Base-by-base conservation (phyloP, 1,140 invertebrate genomes). In the Cotesia glomerata region DNA sequence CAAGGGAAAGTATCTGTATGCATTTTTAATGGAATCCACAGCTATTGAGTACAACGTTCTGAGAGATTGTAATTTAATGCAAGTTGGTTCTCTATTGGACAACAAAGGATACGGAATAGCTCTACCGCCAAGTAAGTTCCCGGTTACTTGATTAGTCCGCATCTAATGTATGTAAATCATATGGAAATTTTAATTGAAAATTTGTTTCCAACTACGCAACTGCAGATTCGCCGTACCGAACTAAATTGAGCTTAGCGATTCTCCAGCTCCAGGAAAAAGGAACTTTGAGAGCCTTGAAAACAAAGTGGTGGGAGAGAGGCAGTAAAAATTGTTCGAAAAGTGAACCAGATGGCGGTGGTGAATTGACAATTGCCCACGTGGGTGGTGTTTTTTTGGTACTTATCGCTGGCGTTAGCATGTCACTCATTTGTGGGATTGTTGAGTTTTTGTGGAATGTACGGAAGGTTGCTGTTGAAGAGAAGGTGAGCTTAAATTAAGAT, bases 311-410 rank as follows among this genome's bases (percentile, higher is more conserved):
- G 95, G 89, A 89, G 18, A 79, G 86, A 5, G 85, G 82, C 3
- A 82, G 88, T 39, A 68, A 68, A n/a, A 54, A 74, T 5, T 85
- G 82, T 64, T 32, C 9, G 5, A 73, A 72, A 4, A 64, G 69
- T 16, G 71, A 79, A 5, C 0, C 32, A 0, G 54, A 73, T 0
- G 78, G 71, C 45, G 79, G 80, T 1, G 80, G 78, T 34, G 92
- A 93, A 79, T 81, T 94, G 61, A 92, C 91, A 14, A 89, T 97
- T 45, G 90, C 91, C 26, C 94, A 96, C 75, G 94, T 98, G 7
- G 95, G 95, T 69, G 97, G 96, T 63, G 95, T 98, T 9, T 98
- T 97, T 83, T 90, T 97, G 1, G 95, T 97, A 0, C 85, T 98
- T 0, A 89, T 92, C 2, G 89, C 89, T 18, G 94, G 94, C 0